Evolutionary conservation across 2,888 invertebrate species (phyloP).

Genomic region (Anthophora plumipes): DNA sequence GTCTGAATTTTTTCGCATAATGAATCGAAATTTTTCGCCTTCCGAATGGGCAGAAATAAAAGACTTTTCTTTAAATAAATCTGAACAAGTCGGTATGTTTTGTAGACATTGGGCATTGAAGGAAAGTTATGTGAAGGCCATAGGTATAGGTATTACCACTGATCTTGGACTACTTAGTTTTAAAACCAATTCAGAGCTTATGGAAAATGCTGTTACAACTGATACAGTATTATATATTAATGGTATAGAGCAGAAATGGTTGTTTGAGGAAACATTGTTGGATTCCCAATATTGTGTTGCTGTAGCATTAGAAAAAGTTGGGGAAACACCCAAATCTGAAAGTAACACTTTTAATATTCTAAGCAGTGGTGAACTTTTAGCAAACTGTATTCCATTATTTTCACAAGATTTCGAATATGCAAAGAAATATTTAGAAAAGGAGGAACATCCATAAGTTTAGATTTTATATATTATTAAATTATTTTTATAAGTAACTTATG

Average conservation of each 20-base stretch:
- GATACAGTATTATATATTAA: constrained; percentile 90
- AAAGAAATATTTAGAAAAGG: constrained; percentile 87
- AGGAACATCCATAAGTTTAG: constrained; percentile 80
- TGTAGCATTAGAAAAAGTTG: constrained; percentile 87
- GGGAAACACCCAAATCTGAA: constrained; percentile 70
- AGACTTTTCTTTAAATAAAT: constrained; percentile 85
- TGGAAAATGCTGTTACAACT: constrained; percentile 84
- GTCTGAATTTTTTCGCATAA: constrained; percentile 94
- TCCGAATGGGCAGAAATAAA: constrained; percentile 93
- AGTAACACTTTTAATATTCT: constrained; percentile 86
- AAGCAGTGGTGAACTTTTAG: constrained; percentile 87
- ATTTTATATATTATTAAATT: constrained; percentile 11
- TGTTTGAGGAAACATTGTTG: constrained; percentile 93
- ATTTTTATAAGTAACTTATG: not conserved
- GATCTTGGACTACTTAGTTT: constrained; percentile 92
- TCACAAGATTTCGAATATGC: constrained; percentile 86
- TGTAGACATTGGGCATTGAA: constrained; percentile 97
- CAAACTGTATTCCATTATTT: constrained; percentile 85
- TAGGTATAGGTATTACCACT: constrained; percentile 93
- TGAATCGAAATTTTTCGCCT: constrained; percentile 92
- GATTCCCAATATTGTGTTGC: constrained; percentile 92
- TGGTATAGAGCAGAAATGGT: constrained; percentile 88
- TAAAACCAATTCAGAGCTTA: constrained; percentile 85
- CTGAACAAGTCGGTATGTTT: constrained; percentile 91
- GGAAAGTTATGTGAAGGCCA: constrained; percentile 97